Base-by-base conservation (phyloP, 2,113 vertebrate genomes). In the Parus major region DNA sequence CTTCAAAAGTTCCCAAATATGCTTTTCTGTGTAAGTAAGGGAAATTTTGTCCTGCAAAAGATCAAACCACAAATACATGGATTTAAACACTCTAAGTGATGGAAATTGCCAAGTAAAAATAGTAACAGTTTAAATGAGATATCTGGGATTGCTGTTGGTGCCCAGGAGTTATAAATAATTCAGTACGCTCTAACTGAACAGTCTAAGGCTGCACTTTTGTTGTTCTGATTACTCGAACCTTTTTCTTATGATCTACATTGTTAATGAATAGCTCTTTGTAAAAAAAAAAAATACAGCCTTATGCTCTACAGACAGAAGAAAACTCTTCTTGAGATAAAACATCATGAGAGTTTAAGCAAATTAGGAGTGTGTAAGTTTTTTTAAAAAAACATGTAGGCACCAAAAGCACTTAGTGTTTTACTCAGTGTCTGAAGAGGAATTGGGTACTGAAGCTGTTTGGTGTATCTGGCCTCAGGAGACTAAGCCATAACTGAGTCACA, bases 131-230 rank as follows among this genome's bases (percentile, higher is more conserved):
- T 92, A 92, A 92, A 96, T 96, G 85, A 94, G 95, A 89, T 89
- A 59, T 87, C 77, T 92, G 73, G 90, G 89, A 84, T 92, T 92
- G 69, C 71, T 93, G 63, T 47, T 42, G 60, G 72, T 94, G 93
- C 94, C 92, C 92, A 80, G 71, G 55, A 95, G 84, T 86, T 95
- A 97, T 96, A 94, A 96, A 97, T 97, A 87, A 97, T 96, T 96
- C 92, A 97, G 72, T 81, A 73, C 15, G 11, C 21, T 72, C 86
- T 86, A 73, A 83, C 92, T 50, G 84, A 93, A 93, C 36, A 79
- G 76, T 96, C 84, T 91, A 92, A 95, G 85, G 33, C 76, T 96
- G 91, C 42, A 61, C 60, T 84, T 92, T 13, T 68, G 65, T 81
- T 89, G 68, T 95, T 92, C 82, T 86, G 92, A 95, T 84, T 94